These are phyloP conservation scores for Megathymus violae DNA, from an alignment of 1,140 invertebrate genomes.

Conservation along the genomic window DNA sequence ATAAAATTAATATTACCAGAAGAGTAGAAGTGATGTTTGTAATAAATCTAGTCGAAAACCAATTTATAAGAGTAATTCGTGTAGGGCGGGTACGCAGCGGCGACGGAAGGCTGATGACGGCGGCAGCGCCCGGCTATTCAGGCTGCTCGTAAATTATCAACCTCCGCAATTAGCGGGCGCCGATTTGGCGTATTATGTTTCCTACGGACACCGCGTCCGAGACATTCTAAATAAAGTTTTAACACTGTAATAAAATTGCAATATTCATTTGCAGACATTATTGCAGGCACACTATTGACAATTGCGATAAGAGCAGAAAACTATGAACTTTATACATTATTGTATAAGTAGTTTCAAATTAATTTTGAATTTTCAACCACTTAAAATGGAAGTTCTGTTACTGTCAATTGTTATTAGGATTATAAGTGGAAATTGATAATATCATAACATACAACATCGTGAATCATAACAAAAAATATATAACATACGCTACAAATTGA, in stretches of 20 bases:
- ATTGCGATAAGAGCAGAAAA: too few relatives aligned
- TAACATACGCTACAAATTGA: too few relatives aligned
- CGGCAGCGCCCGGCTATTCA: conserved; percentile 59
- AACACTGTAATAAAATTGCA: conserved; percentile 3
- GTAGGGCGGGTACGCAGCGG: conserved; percentile 55
- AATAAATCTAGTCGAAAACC: conserved; percentile 48
- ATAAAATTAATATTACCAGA: not conserved
- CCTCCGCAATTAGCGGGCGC: conserved; percentile 80
- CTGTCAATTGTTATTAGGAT: too few relatives aligned
- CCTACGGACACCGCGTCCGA: conserved; percentile 39
- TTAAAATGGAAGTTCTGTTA: too few relatives aligned
- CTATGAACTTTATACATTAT: too few relatives aligned
- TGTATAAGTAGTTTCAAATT: too few relatives aligned
- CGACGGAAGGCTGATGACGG: conserved; percentile 54
- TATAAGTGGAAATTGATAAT: too few relatives aligned
- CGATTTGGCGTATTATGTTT: conserved; percentile 73
- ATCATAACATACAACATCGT: too few relatives aligned
- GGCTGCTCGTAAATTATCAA: conserved; percentile 73
- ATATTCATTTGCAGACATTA: not conserved
- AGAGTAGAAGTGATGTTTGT: conserved; percentile 4
- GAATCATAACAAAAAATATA: too few relatives aligned
- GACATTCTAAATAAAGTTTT: conserved; percentile 17
- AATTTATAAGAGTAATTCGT: conserved; percentile 61
- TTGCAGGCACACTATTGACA: not conserved
- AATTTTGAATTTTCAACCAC: too few relatives aligned